Evolutionary conservation across 1,140 invertebrate species (phyloP).

Genomic region (Nephila pilipes): DNA sequence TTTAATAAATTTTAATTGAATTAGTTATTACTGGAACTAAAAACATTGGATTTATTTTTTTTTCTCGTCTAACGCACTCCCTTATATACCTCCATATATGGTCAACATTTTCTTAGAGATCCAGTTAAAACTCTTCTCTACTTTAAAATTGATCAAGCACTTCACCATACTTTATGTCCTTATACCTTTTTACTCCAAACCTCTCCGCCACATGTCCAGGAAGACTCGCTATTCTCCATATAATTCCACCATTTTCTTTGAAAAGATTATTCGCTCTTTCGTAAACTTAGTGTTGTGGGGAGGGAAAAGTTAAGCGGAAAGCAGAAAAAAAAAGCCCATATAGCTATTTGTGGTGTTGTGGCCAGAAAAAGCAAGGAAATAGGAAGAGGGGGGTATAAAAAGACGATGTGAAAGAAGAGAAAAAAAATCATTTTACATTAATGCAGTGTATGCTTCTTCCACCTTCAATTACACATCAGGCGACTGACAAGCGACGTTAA

Average conservation of each 20-base stretch:
- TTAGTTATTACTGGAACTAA: no score
- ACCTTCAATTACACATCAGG: constrained; percentile 67
- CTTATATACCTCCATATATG: no score
- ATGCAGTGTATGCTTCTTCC: constrained; percentile 45
- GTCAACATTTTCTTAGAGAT: no score
- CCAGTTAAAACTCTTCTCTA: no score
- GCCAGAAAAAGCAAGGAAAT: neutral
- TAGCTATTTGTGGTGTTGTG: neutral
- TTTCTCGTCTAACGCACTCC: no score
- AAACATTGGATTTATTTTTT: no score
- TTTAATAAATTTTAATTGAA: no score
- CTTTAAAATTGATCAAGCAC: no score
- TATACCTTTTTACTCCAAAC: neutral
- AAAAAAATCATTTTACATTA: constrained; percentile 67
- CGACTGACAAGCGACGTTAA: constrained; percentile 57
- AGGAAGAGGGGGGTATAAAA: constrained; percentile 35
- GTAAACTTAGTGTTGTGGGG: neutral
- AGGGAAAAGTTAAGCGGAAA: neutral
- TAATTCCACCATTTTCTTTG: constrained; percentile 30
- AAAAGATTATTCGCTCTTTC: constrained; percentile 18
- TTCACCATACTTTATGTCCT: neutral
- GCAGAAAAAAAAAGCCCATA: neutral
- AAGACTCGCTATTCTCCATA: neutral
- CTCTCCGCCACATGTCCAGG: neutral
- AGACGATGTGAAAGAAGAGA: neutral